phyloP scores from a whole-genome alignment of 2,888 invertebrate genomes.

The Pterostichus madidus region DNA sequence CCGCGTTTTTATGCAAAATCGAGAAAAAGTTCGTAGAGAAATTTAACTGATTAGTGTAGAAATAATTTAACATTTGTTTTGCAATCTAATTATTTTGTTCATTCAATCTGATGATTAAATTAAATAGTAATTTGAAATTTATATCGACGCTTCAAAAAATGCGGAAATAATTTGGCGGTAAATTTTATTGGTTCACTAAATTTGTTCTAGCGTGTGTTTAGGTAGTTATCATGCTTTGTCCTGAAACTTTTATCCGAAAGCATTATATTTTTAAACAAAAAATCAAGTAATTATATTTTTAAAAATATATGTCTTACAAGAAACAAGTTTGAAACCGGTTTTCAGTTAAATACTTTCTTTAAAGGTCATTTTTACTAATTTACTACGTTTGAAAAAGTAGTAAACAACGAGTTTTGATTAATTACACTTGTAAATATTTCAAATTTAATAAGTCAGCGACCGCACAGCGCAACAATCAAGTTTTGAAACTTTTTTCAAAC shows the following conservation, averaged over 20 bases:
- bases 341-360: constrained; percentile 7
- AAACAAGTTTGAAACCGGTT: constrained; percentile 23
- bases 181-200: neutral
- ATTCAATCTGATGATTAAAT: constrained; percentile 1
- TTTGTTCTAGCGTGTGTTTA: too few relatives aligned
- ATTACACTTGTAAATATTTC: neutral
- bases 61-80: constrained; percentile 29
- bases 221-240: too few relatives aligned
- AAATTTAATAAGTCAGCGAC: neutral
- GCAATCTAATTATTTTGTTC: constrained; percentile 8
- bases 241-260: too few relatives aligned
- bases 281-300: neutral
- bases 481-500: constrained; percentile 19
- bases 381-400: constrained; percentile 3
- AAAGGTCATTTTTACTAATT: constrained; percentile 15
- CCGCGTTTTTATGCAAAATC: constrained; percentile 24
- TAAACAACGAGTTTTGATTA: constrained; percentile 10
- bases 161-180: constrained; percentile 13
- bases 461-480: constrained; percentile 1
- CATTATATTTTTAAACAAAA: neutral
- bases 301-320: neutral
- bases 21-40: constrained; percentile 5
- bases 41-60: constrained; percentile 15
- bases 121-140: neutral
- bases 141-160: neutral